These are phyloP conservation scores for Campoplex capitator DNA, from an alignment of 2,888 invertebrate genomes.

Conservation along the genomic window DNA sequence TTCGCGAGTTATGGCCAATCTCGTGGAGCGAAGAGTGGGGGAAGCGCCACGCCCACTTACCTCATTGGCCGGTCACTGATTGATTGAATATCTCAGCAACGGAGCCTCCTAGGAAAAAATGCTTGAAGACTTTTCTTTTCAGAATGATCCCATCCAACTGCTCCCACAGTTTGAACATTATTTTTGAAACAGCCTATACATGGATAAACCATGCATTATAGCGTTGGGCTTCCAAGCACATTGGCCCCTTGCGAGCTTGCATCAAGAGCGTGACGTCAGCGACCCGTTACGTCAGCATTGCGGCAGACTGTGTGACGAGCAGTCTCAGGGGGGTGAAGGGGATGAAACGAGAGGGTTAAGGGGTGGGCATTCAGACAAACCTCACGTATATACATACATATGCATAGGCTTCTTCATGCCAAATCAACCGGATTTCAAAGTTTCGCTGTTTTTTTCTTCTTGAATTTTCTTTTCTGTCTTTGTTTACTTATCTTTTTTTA, in stretches of 20 bases:
- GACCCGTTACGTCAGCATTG: constrained; percentile 78
- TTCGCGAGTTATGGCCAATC: neutral
- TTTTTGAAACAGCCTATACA: neutral
- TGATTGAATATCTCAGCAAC: neutral
- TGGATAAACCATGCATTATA: constrained; percentile 1
- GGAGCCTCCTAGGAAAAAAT: neutral
- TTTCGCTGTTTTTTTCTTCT: neutral
- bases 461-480: neutral
- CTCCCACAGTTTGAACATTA: constrained; percentile 68
- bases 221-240: constrained; percentile 65
- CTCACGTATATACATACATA: neutral
- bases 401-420: neutral
- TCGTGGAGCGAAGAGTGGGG: neutral
- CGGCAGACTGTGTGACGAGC: constrained; percentile 74
- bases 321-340: constrained; percentile 39
- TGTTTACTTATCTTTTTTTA: no score
- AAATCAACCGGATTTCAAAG: neutral
- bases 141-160: neutral
- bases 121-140: neutral
- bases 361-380: constrained; percentile 42
- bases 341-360: constrained; percentile 30
- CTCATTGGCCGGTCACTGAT: neutral
- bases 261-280: constrained; percentile 76
- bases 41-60: neutral
- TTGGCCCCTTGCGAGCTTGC: constrained; percentile 63